Conservation (phyloP, 2,888 invertebrate genomes). For the Dryadula phaetusa region DNA sequence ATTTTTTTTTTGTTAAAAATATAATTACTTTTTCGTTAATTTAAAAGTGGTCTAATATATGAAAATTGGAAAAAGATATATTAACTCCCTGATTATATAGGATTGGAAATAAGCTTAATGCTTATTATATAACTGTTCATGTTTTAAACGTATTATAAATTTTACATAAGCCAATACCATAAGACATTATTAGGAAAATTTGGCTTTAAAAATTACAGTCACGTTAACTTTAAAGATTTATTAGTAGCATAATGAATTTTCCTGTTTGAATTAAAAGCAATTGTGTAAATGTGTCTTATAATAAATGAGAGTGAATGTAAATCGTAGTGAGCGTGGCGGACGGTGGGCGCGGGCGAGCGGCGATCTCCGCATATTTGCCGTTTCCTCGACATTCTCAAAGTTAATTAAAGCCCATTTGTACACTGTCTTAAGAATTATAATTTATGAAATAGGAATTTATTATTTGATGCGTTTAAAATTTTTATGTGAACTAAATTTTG, state of each 20-base stretch:
- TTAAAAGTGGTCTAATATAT: not conserved
- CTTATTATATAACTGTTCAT: too few species aligned
- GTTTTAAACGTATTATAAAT: not conserved
- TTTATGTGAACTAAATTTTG: conserved; percentile 53
- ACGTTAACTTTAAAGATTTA: conserved; percentile 36
- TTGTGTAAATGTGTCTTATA: conserved; percentile 56
- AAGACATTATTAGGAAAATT: conserved; percentile 12
- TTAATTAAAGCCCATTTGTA: conserved; percentile 83
- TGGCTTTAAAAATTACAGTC: conserved; percentile 32
- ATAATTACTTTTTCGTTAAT: not conserved
- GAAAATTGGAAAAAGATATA: not conserved
- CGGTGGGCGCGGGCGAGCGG: conserved; percentile 54
- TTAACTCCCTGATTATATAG: too few species aligned
- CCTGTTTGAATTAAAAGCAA: conserved; percentile 36
- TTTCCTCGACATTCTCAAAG: conserved; percentile 76
- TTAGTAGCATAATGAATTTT: conserved; percentile 30
- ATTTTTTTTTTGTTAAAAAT: not conserved
- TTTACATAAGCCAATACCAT: not conserved
- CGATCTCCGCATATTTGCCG: conserved; percentile 75
- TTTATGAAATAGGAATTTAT: conserved; percentile 73
- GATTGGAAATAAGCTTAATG: too few species aligned
- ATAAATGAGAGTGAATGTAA: conserved; percentile 70
- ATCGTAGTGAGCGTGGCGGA: conserved; percentile 68
- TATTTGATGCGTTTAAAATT: conserved; percentile 60
- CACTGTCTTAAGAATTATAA: conserved; percentile 77